Conservation (phyloP, 2,797 vertebrate genomes). For the Eulemur albifrons region DNA sequence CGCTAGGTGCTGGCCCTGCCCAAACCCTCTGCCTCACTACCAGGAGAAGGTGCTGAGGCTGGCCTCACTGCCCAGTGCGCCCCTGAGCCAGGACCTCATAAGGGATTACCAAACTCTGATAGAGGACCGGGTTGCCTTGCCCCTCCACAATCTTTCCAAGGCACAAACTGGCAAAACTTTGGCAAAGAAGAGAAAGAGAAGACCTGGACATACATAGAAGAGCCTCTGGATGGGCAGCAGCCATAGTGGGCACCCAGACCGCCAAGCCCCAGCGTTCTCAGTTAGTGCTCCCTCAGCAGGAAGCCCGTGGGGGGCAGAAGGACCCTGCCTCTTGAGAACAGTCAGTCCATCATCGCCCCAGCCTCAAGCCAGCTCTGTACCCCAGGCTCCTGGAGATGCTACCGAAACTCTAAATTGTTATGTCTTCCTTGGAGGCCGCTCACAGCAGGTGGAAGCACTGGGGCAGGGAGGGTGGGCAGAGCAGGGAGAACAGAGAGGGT, state of each 20-base stretch:
- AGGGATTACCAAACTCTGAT: constrained; percentile 63
- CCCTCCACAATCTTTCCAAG: not conserved
- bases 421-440: constrained; percentile 22
- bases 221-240: not conserved
- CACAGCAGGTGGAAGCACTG: not conserved
- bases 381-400: not conserved
- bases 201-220: not conserved
- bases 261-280: not conserved
- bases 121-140: not conserved
- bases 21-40: constrained; percentile 57
- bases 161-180: not conserved
- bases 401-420: not conserved
- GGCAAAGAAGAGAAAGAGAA: not conserved
- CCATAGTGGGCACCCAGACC: not conserved
- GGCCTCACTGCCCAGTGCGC: constrained; percentile 27
- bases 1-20: constrained; percentile 60
- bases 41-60: constrained; percentile 47
- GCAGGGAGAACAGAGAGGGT: not conserved
- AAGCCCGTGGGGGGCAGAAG: not conserved
- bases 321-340: not conserved
- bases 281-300: not conserved
- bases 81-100: constrained; percentile 60
- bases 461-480: not conserved
- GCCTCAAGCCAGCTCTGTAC: not conserved
- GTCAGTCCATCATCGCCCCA: not conserved